Base-by-base conservation (phyloP, 2,113 vertebrate species). In the Petroica traversi region DNA sequence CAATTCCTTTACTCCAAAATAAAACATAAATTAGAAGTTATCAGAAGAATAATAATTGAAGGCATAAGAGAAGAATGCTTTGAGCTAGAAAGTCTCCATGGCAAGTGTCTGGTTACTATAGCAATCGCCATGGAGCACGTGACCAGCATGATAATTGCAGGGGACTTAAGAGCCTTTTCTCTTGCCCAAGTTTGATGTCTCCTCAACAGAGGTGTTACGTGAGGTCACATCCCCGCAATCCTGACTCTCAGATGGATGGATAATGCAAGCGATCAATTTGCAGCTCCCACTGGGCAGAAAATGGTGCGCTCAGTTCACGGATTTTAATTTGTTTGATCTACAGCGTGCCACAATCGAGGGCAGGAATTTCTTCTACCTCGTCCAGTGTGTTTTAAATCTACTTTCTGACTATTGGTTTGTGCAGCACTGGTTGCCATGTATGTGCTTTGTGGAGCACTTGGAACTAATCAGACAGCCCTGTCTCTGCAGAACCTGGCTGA, bases 41-140 rank as follows among this genome's bases (percentile, higher is more conserved):
- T 38, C 57, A 76, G 67, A 49, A 90, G 79, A 75, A 69, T 40
- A 73, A 55, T 72, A 86, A 90, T 64, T 62, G 63, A 68, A 81
- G 74, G 81, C 79, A 4, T 81, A 57, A 34, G 78, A 80, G 93
- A 92, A 75, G 87, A 91, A 72, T 69, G 78, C 66, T 94, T 40
- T 67, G 68, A 61, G 81, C 81, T 93, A 76, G 64, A 13, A 90
- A 91, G 72, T 64, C 74, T 92, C 88, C 52, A 5, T 81, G 63
- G 80, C 52, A 79, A 85, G 67, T 97, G 95, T 96, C 96, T 92
- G 69, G 93, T 98, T 96, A 84, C 96, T 91, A 92, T 97, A 79
- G 96, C 91, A 78, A 87, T 95, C 58, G 54, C 91, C 91, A 41
- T 4, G 61, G 72, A 91, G 77, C 91, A 86, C 24, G 79, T 93